phyloP scores from a whole-genome alignment of 2,113 vertebrate species.

The Melanocharis versteri region DNA sequence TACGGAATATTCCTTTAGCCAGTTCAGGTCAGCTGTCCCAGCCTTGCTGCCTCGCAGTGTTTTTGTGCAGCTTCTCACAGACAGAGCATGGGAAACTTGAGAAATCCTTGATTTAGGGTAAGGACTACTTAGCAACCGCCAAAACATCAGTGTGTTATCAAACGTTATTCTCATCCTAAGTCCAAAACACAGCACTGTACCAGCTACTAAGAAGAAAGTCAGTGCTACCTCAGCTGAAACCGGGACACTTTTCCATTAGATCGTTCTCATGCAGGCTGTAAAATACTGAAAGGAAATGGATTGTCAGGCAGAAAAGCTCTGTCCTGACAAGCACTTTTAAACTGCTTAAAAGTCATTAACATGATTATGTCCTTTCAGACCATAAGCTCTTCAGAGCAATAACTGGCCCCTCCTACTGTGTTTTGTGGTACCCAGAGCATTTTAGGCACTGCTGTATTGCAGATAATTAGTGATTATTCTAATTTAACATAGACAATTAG shows the following conservation, averaged over 20 bases:
- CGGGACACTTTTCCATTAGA: neutral
- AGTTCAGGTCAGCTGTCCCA: neutral
- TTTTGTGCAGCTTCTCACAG: neutral
- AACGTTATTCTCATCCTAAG: neutral
- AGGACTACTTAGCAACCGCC: neutral
- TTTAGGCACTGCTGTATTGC: neutral
- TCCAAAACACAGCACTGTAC: neutral
- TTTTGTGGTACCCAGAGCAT: neutral
- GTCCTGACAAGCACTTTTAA: slow-evolving; percentile 45
- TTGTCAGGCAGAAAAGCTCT: neutral
- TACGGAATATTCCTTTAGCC: neutral
- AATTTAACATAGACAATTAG: neutral
- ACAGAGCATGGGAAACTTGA: neutral
- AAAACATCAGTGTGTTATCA: neutral
- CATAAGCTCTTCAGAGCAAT: slow-evolving; percentile 20
- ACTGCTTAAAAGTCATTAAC: slow-evolving; percentile 38
- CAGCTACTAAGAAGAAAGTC: neutral
- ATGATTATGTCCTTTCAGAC: slow-evolving; percentile 13
- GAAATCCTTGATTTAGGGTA: neutral
- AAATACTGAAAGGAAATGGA: neutral
- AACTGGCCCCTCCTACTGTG: neutral
- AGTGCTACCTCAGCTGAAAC: neutral
- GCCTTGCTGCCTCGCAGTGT: neutral
- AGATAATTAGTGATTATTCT: neutral
- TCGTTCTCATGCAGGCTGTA: neutral